Percentiles rank a stretch among this genome's conserved stretches.
Conservation (phyloP, 2,888 invertebrate genomes). For the Hecatera dysodea region DNA sequence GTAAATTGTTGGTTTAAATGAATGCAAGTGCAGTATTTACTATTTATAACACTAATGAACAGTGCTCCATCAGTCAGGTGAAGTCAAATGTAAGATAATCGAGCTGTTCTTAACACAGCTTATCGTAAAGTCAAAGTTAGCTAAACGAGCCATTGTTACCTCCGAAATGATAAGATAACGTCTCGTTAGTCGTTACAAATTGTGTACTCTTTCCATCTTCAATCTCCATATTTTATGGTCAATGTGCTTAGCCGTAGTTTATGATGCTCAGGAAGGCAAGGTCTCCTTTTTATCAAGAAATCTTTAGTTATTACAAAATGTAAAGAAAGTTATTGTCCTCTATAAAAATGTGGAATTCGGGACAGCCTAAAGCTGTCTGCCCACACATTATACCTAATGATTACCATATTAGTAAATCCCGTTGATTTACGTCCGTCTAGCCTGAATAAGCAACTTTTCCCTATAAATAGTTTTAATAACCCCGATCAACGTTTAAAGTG, state of each 20-base stretch:
- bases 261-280: constrained; percentile 16
- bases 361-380: constrained; percentile 38
- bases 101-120: constrained; percentile 10
- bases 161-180: constrained; percentile 47
- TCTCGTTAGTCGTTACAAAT: constrained; percentile 33
- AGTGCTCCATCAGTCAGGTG: background rate
- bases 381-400: constrained; percentile 51
- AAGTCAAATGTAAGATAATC: constrained; percentile 12
- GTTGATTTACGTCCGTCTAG: constrained; percentile 56
- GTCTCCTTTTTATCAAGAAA: constrained; percentile 10
- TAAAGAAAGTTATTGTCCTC: constrained; percentile 8
- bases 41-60: background rate
- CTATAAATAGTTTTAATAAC: constrained; percentile 68
- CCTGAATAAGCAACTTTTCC: constrained; percentile 62
- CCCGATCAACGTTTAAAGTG: constrained; percentile 66
- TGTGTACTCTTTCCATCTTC: constrained; percentile 35
- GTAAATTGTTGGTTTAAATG: constrained; percentile 3
- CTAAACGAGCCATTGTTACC: constrained; percentile 36
- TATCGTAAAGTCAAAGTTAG: constrained; percentile 21
- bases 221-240: constrained; percentile 40
- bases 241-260: constrained; percentile 15
- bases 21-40: background rate
- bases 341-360: constrained; percentile 29
- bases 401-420: constrained; percentile 58
- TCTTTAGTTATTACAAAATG: constrained; percentile 18